Percentiles rank a stretch among this genome's conserved stretches.
Conservation (phyloP, 2,888 invertebrate species). For the Oxytorus armatus region DNA sequence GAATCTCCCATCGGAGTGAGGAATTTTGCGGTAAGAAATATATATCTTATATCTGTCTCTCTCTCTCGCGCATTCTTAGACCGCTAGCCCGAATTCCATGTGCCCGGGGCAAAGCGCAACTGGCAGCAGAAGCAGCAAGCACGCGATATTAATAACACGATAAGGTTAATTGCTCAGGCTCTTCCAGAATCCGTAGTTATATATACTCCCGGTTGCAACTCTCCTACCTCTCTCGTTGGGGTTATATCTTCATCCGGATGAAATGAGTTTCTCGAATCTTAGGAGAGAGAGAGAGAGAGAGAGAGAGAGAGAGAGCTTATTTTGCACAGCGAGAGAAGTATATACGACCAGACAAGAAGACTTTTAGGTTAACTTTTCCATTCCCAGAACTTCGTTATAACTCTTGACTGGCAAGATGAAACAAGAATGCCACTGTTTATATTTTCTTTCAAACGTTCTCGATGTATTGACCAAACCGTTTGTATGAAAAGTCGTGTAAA, state of each 20-base stretch:
- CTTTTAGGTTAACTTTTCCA: not conserved
- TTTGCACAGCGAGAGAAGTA: constrained; percentile 1
- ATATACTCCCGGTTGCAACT: not conserved
- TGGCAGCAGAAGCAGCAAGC: constrained; percentile 50
- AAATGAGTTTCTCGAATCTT: constrained; percentile 57
- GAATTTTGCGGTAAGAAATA: constrained; percentile 21
- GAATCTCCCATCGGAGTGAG: constrained; percentile 13
- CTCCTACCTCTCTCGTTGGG: not conserved
- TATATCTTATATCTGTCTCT: not conserved
- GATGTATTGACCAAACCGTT: too few species aligned
- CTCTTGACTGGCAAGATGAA: too few species aligned
- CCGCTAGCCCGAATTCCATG: not conserved
- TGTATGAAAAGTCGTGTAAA: too few species aligned
- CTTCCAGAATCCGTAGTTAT: constrained; percentile 15
- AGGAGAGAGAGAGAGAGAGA: too few species aligned
- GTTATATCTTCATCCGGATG: constrained; percentile 40
- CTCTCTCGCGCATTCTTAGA: not conserved
- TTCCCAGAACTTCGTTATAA: not conserved
- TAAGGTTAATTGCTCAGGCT: constrained; percentile 74
- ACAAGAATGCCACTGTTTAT: too few species aligned
- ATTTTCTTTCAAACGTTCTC: too few species aligned
- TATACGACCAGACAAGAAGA: not conserved
- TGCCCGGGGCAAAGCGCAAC: constrained; percentile 29
- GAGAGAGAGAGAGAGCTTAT: constrained; percentile 20
- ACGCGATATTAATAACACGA: constrained; percentile 75